Base-by-base conservation (phyloP, 2,113 vertebrate genomes). In the Orthonyx spaldingii region DNA sequence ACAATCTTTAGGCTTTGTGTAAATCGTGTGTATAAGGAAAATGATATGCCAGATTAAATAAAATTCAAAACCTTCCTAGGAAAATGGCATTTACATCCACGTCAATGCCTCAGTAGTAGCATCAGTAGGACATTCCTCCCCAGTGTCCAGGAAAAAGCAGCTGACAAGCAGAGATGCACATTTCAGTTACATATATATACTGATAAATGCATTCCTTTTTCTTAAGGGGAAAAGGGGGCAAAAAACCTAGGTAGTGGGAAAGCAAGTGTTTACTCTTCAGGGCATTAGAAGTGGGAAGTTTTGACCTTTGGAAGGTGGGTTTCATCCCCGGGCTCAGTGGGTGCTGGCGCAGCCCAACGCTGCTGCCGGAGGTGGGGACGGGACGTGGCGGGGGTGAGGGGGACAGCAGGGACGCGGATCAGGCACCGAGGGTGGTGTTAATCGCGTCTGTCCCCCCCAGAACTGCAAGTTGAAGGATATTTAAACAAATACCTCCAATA, bases 181-280 rank as follows among this genome's bases (percentile, higher is more conserved):
- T n/a, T 41, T 71, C 22, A 21, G 2, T 41, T 56, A 20, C 13
- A 11, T 5, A 20, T 4, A 8, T 3, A 3, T 15, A 27, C 10
- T 12, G n/a, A 7, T 18, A 33, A 71, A 75, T 8, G 7, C 16
- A 28, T 23, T 60, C 1, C 9, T 83, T 65, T 90, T 53, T 65
- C 24, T 39, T 35, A 14, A 21, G 9, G 3, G 1, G 1, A 2
- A 42, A 37, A 44, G 12, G 9, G 13, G 14, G 4, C 1, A 7
- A 7, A 20, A 30, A 17, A 7, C 2, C 30, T 61, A 28, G 14
- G 7, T 32, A 10, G 7, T 39, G n/a, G 10, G 35, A 57, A 80
- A 46, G 39, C 9, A 39, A 24, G 23, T 47, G 27, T 42, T 89
- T 39, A 7, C 69, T 56, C 42, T 74, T 37, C 23, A 57, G 41